These are phyloP conservation scores for Oreortyx pictus DNA, from an alignment of 2,797 vertebrate species.

Conservation along the genomic window DNA sequence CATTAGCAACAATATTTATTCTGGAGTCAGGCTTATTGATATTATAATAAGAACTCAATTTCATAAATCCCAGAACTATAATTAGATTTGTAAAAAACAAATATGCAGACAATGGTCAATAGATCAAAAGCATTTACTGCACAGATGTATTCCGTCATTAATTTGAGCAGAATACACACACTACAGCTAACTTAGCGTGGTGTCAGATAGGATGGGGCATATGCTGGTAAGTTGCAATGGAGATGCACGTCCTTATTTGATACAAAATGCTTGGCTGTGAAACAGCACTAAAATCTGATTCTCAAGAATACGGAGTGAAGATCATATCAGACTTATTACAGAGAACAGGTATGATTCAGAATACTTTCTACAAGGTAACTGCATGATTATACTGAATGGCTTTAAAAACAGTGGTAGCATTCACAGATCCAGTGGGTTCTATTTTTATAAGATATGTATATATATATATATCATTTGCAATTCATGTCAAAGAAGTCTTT, in stretches of 20 bases:
- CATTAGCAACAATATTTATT: constrained; percentile 67
- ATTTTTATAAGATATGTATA: not conserved
- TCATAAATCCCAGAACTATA: constrained; percentile 44
- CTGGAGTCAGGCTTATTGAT: constrained; percentile 39
- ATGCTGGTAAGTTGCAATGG: not conserved
- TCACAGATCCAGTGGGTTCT: not conserved
- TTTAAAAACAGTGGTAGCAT: not conserved
- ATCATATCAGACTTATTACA: not conserved
- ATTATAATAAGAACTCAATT: constrained; percentile 55
- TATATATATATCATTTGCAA: not conserved
- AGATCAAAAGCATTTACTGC: constrained; percentile 46
- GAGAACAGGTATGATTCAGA: not conserved
- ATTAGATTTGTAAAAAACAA: constrained; percentile 51
- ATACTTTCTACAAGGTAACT: not conserved
- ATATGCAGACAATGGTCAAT: constrained; percentile 1
- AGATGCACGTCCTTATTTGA: not conserved
- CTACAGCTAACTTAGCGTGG: not conserved
- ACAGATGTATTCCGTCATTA: constrained; percentile 33
- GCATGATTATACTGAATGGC: not conserved
- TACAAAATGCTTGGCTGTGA: not conserved
- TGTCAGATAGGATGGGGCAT: not conserved
- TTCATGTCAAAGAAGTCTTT: not conserved
- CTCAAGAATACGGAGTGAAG: not conserved
- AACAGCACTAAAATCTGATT: not conserved
- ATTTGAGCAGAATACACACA: not conserved